phyloP scores from a whole-genome alignment of 2,888 invertebrate genomes.

The Cristatella mucedo region DNA sequence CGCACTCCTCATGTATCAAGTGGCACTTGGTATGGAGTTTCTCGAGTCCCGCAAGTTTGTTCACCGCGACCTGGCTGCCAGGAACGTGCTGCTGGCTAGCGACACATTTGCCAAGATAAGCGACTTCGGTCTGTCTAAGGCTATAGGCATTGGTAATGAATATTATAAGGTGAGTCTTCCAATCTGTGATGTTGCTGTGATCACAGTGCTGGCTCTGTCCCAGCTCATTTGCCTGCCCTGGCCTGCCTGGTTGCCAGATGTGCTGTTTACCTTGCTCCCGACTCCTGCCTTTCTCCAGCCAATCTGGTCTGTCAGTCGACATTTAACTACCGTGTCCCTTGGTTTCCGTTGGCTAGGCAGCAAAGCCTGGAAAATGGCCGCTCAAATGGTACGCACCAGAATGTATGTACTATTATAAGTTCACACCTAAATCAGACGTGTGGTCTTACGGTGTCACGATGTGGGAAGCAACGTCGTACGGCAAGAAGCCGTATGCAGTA shows the following conservation, averaged over 20 bases:
- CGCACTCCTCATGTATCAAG: conserved; percentile 36
- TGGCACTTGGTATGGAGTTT: conserved; percentile 40
- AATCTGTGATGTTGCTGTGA: too few species aligned
- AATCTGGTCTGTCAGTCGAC: too few species aligned
- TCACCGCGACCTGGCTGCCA: conserved; percentile 40
- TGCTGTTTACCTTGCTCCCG: too few species aligned
- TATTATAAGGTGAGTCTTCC: conserved; percentile 39
- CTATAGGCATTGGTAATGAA: conserved; percentile 33
- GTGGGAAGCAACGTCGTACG: conserved; percentile 41
- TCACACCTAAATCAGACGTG: conserved; percentile 41
- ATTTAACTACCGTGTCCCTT: too few species aligned
- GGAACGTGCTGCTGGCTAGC: conserved; percentile 40
- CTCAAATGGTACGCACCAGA: conserved; percentile 43
- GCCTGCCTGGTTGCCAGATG: too few species aligned
- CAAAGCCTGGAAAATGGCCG: conserved; percentile 41
- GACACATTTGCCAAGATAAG: conserved; percentile 39
- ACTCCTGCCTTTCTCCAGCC: too few species aligned
- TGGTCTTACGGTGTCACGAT: conserved; percentile 42
- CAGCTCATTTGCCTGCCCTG: too few species aligned
- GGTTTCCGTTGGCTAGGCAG: too few species aligned
- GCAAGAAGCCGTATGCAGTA: conserved; percentile 38
- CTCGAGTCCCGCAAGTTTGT: conserved; percentile 38
- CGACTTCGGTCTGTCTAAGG: conserved; percentile 42
- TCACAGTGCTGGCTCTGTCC: too few species aligned
- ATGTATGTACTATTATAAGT: conserved; percentile 40